Conservation (phyloP, 64 coral and sea anemone species). For the Actinia tenebrosa region DNA sequence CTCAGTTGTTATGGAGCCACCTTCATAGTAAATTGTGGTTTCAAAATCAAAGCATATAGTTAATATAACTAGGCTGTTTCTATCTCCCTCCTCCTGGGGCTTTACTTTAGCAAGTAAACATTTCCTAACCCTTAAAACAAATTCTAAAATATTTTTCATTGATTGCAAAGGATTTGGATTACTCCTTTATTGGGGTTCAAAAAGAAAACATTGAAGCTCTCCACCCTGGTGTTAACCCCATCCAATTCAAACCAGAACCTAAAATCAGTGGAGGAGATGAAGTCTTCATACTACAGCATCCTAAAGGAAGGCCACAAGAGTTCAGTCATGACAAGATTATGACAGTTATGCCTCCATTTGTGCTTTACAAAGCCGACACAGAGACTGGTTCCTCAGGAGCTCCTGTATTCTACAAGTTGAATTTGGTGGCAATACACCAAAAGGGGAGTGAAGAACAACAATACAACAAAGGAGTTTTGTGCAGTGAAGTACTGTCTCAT, state of each 20-base stretch:
- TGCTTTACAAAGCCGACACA: constrained; percentile 81
- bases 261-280: constrained; percentile 33
- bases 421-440: constrained; percentile 66
- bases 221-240: constrained; percentile 41
- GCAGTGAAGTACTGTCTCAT: constrained; percentile 76
- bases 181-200: constrained; percentile 63
- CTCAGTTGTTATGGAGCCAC: too few species aligned
- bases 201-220: constrained; percentile 47
- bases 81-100: too few species aligned
- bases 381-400: constrained; percentile 79
- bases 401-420: constrained; percentile 57
- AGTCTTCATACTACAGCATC: constrained; percentile 71
- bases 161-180: constrained; percentile 59
- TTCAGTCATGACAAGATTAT: constrained; percentile 56
- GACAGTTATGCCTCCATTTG: constrained; percentile 53
- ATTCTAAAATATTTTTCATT: not conserved
- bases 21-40: too few species aligned
- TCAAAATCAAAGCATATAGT: too few species aligned
- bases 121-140: not conserved
- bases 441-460: constrained; percentile 62
- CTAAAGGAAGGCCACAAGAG: constrained; percentile 66
- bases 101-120: not conserved
- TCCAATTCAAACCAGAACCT: constrained; percentile 52
- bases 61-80: too few species aligned
- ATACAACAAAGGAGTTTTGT: constrained; percentile 87